Conservation (phyloP, 2,888 invertebrate genomes). For the Acanthoscelides obtectus region DNA sequence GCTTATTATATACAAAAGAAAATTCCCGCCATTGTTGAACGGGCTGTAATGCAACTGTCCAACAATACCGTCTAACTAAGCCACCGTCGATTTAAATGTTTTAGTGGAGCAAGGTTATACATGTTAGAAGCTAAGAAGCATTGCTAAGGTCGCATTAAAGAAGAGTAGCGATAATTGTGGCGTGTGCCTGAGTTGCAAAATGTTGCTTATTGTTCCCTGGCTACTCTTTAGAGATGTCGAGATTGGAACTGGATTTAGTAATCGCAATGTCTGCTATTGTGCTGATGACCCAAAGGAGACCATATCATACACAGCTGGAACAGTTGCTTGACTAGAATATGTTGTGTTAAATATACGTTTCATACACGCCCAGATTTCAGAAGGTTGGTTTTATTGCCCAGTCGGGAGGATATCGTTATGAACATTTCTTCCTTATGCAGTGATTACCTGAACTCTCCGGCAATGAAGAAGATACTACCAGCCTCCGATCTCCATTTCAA, state of each 20-base stretch:
- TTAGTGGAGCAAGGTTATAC: slow-evolving; percentile 10
- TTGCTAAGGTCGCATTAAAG: background rate
- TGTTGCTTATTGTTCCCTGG: background rate
- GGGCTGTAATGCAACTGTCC: slow-evolving; percentile 8
- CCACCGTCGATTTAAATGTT: slow-evolving; percentile 7
- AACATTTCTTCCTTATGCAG: too few relatives aligned
- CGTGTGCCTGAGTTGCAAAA: background rate
- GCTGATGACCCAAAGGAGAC: background rate
- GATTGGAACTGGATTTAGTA: background rate
- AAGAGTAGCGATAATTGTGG: background rate
- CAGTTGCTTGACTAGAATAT: too few relatives aligned
- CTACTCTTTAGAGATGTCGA: background rate
- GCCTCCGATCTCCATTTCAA: too few relatives aligned
- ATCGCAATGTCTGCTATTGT: background rate
- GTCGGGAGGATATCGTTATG: too few relatives aligned
- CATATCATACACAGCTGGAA: too few relatives aligned
- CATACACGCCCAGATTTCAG: too few relatives aligned
- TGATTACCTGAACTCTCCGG: too few relatives aligned
- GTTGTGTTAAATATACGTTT: too few relatives aligned
- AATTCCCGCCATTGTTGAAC: slow-evolving; percentile 10
- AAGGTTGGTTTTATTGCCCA: too few relatives aligned
- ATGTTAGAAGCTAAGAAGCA: background rate
- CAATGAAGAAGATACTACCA: too few relatives aligned
- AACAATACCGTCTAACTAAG: slow-evolving; percentile 6
- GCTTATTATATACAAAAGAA: slow-evolving; percentile 7